Evolutionary conservation across 2,888 invertebrate species (phyloP), one percentile per base, ranked within the genome.

Genomic region (Drosophila yooni): DNA sequence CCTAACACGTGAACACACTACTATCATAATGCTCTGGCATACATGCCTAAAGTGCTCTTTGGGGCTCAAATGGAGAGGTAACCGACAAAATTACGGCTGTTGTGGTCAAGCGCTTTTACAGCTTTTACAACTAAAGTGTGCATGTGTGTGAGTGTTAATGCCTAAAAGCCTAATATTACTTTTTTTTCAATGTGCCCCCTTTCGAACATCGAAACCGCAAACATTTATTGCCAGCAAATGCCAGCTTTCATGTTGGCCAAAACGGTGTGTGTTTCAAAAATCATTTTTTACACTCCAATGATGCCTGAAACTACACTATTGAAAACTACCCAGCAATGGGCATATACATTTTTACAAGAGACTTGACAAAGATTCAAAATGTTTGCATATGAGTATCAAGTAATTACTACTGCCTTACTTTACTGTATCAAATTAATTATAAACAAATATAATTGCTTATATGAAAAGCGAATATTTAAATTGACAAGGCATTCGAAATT

Each of bases 161-260:
- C 88, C 85, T 73, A 76, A 88, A 85, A 82, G 82, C 85, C 80
- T 77, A 58, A 71, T 69, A 50, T 66, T 62, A 56, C 52, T 70
- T 76, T 73, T 70, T 57, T 75, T 64, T 67, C 70, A 66, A 68
- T 59, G 61, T 51, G 54, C 61, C 56, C 74, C 72, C 75, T 76
- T 79, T 76, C 82, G 79, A 83, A 84, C 83, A 73, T 70, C 66
- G 84, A 75, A 77, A 82, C 84, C 85, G 74, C 85, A 85, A 89
- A 87, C 85, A 89, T 89, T 89, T 89, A 87, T 89, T 84, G 80
- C 89, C 73, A 76, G 70, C 79, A 83, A 84, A 88, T 82, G 82
- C 87, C 84, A 74, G 80, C 89, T 85, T 85, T 85, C 70, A 85
- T 87, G 85, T 85, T 87, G 67, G 63, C 75, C 66, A 62, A 79